Evolutionary conservation across 1,140 invertebrate species (phyloP), one percentile per base, ranked within the genome.

Genomic region (Trachymyrmex septentrionalis): DNA sequence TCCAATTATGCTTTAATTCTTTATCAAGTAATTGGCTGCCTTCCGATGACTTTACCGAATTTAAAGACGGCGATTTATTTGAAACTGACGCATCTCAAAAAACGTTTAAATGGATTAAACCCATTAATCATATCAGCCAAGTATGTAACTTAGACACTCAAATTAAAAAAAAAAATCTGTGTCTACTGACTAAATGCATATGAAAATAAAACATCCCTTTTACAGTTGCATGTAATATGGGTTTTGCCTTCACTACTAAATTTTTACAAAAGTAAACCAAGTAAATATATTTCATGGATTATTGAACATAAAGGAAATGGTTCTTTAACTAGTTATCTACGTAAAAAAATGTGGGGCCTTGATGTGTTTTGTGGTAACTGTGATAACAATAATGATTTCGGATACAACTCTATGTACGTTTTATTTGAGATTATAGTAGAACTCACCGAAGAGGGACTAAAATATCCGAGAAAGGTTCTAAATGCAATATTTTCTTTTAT

Each of bases 271-370:
- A 96, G 96, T 38, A 98, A 98, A 94, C 97, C 98, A 0, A 96
- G 97, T 86, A 96, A 97, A 66, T 98, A 99, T 90, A 92, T 99
- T 0, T 97, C 97, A 0, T 98, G 97, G 94, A 94, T 99, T 6
- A 95, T 99, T 5, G 98, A 98, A 0, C 97, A 99, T 93, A 98
- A 99, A 95, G 98, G 98, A 2, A 96, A 97, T 89, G 98, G 98
- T 30, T 98, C 98, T 90, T 94, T 99, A 14, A 96, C 98, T 1
- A 97, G 97, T 55, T 98, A 98, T 92, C 95, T 99, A 48, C 97
- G 97, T 85, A 96, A 97, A 71, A 97, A 97, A 95, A 97, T 98
- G 44, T 99, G 98, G 98, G 98, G 97, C 2, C 94, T 98, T 2
- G 97, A 96, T n/a, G 96, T 99, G 16, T 96, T 96, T 78, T 96